Conservation (phyloP, 2,888 invertebrate species). For the Morinoia aosen region DNA sequence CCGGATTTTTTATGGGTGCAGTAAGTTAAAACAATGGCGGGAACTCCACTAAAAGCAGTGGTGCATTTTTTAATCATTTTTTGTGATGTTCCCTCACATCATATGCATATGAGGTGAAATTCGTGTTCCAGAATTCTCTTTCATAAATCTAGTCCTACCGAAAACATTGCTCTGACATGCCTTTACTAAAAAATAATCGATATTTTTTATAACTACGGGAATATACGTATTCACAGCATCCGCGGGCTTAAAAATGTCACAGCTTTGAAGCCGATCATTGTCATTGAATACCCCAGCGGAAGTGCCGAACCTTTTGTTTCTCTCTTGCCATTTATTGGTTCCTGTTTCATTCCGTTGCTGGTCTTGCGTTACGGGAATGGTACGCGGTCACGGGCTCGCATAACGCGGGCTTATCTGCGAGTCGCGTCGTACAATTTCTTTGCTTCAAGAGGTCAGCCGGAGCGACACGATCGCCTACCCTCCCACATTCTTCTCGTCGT, state of each 20-base stretch:
- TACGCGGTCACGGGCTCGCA: not conserved
- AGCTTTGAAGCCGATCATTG: not conserved
- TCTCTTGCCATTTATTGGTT: not conserved
- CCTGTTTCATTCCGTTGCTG: not conserved
- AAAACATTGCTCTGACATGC: not conserved
- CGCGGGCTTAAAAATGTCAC: not conserved
- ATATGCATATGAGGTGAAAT: not conserved
- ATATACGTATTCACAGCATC: not conserved
- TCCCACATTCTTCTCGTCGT: conserved; percentile 41
- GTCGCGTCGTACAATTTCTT: not conserved
- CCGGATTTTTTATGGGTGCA: too few relatives aligned
- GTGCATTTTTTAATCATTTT: not conserved
- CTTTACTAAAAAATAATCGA: not conserved
- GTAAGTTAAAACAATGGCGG: too few relatives aligned
- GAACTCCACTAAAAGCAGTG: too few relatives aligned
- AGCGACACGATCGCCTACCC: conserved; percentile 16
- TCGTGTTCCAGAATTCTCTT: not conserved
- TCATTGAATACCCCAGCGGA: not conserved
- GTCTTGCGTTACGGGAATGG: not conserved
- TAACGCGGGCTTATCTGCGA: not conserved
- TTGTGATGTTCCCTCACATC: not conserved
- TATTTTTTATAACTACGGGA: not conserved
- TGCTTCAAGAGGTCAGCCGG: not conserved
- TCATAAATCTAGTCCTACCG: not conserved
- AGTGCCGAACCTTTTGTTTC: not conserved